Evolutionary conservation across 2,797 vertebrate genomes (phyloP).

Genomic region (Gobio occitaniae): DNA sequence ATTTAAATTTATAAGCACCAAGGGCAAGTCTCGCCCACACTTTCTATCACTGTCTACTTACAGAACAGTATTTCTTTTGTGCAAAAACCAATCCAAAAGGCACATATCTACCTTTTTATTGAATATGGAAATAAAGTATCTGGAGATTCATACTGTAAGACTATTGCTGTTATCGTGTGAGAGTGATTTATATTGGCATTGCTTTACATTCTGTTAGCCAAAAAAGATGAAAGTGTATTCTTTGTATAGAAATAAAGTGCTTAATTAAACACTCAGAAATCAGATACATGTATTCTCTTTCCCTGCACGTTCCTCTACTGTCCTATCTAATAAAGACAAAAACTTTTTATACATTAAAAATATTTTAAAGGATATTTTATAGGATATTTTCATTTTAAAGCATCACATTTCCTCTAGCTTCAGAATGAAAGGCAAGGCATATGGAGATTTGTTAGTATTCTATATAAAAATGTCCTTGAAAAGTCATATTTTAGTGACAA

Average conservation of each 20-base stretch:
- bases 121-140: not conserved
- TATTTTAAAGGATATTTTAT: not conserved
- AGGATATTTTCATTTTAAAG: not conserved
- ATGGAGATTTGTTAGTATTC: not conserved
- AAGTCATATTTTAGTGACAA: not conserved
- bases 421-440: not conserved
- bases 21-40: not conserved
- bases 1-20: slow-evolving; percentile 22
- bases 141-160: not conserved
- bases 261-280: not conserved
- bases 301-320: not conserved
- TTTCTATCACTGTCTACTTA: not conserved
- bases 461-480: not conserved
- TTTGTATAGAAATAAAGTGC: not conserved
- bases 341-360: not conserved
- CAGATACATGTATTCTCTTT: not conserved
- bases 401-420: not conserved
- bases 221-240: not conserved
- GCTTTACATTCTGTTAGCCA: not conserved
- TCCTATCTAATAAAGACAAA: not conserved
- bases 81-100: not conserved
- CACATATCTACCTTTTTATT: not conserved
- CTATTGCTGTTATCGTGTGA: not conserved
- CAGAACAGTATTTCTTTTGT: not conserved
- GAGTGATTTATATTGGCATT: not conserved